These are phyloP conservation scores for Graptemys geographica DNA, from an alignment of 2,797 vertebrate genomes.

Conservation along the genomic window DNA sequence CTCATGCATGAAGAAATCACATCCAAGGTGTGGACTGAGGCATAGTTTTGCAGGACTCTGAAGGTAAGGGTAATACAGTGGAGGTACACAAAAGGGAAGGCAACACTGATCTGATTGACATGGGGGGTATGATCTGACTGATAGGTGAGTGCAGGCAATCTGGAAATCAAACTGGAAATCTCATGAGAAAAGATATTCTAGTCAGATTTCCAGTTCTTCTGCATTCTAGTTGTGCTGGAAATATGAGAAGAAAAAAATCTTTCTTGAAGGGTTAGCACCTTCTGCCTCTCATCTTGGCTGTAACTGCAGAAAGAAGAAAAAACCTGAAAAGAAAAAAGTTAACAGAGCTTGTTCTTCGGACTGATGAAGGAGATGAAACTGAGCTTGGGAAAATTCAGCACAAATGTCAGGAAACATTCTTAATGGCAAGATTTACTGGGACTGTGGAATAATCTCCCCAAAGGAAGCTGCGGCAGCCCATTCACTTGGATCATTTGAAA, in stretches of 20 bases:
- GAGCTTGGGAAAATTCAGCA: not conserved
- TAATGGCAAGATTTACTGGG: not conserved
- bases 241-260: not conserved
- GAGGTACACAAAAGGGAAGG: not conserved
- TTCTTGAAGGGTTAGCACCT: not conserved
- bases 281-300: not conserved
- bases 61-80: not conserved
- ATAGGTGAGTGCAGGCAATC: not conserved
- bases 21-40: not conserved
- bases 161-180: not conserved
- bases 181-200: not conserved
- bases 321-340: not conserved
- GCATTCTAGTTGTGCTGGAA: not conserved
- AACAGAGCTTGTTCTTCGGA: not conserved
- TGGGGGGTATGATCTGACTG: not conserved
- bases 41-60: not conserved
- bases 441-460: not conserved
- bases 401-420: not conserved
- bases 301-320: not conserved
- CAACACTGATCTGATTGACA: not conserved
- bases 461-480: not conserved
- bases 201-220: not conserved
- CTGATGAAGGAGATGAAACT: not conserved
- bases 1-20: not conserved
- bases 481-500: not conserved